phyloP scores from a whole-genome alignment of 1,140 invertebrate genomes.

The Bradysia coprophila region DNA sequence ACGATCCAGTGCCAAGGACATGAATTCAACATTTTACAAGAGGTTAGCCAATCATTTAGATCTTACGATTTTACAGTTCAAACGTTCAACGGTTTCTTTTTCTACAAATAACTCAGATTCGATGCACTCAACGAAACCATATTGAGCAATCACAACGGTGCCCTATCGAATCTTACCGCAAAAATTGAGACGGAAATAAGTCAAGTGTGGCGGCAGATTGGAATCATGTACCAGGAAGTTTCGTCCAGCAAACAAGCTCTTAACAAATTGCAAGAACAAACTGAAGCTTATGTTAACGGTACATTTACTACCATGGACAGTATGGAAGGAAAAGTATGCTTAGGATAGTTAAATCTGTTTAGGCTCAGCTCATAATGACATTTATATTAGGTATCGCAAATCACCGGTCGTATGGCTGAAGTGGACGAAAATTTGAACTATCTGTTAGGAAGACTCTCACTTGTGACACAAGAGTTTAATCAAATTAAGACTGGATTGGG shows the following conservation, averaged over 20 bases:
- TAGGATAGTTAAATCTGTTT: too few species aligned
- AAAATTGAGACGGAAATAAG: constrained; percentile 68
- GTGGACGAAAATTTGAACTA: constrained; percentile 75
- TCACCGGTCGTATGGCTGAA: constrained; percentile 60
- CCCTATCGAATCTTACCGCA: constrained; percentile 50
- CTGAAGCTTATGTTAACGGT: constrained; percentile 61
- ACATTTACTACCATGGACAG: constrained; percentile 61
- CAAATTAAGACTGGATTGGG: constrained; percentile 58
- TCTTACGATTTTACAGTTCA: too few species aligned
- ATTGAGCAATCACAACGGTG: constrained; percentile 51
- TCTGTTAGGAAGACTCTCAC: constrained; percentile 53
- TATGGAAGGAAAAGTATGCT: constrained; percentile 58
- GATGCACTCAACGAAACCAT: constrained; percentile 47
- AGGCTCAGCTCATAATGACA: too few species aligned
- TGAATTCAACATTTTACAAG: constrained; percentile 45
- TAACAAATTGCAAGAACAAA: constrained; percentile 57
- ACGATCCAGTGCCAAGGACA: constrained; percentile 38
- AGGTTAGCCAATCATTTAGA: constrained; percentile 17
- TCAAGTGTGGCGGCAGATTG: constrained; percentile 72
- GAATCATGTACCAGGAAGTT: constrained; percentile 73
- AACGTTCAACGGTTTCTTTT: background rate
- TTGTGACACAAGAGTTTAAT: constrained; percentile 74
- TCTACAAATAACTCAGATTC: constrained; percentile 28
- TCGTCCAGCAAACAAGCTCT: constrained; percentile 52
- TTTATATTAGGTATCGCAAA: constrained; percentile 48